A percentile compares a stretch with the other conserved stretches of the same genome.
phyloP scores from a whole-genome alignment of 1,140 invertebrate genomes.

The Drosophila kanapiae region DNA sequence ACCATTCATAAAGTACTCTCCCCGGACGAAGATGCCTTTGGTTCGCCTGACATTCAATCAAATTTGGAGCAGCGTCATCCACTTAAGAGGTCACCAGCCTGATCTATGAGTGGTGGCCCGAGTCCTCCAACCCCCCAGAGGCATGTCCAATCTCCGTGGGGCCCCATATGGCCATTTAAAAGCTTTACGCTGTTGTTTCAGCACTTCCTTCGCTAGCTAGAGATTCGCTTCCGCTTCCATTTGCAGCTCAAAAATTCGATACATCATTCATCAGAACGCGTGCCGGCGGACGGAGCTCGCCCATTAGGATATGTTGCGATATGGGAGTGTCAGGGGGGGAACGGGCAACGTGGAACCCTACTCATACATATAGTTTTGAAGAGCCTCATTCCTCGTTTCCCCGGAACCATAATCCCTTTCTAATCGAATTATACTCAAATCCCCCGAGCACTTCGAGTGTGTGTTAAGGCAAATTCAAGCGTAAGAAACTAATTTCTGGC shows the following conservation, averaged over 20 bases:
- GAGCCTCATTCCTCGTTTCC: constrained; percentile 22
- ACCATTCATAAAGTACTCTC: background rate
- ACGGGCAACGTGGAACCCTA: constrained; percentile 11
- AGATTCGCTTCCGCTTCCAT: constrained; percentile 53
- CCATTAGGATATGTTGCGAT: constrained; percentile 37
- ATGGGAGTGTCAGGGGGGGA: constrained; percentile 7
- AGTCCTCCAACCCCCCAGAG: constrained; percentile 27
- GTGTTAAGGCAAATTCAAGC: constrained; percentile 79
- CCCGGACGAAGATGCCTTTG: background rate
- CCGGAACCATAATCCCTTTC: constrained; percentile 69
- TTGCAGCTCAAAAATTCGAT: constrained; percentile 78
- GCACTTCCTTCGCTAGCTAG: constrained; percentile 54
- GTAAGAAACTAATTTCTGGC: constrained; percentile 81
- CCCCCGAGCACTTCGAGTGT: constrained; percentile 66
- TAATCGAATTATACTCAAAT: constrained; percentile 79
- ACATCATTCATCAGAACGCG: constrained; percentile 79
- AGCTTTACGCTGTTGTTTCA: constrained; percentile 79
- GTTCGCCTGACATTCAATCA: constrained; percentile 39
- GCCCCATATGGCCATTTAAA: constrained; percentile 69
- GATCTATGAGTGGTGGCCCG: constrained; percentile 16
- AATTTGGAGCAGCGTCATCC: constrained; percentile 49
- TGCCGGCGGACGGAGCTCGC: constrained; percentile 54
- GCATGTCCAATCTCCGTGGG: constrained; percentile 55
- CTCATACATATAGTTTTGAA: constrained; percentile 53
- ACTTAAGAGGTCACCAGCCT: constrained; percentile 52